Evolutionary conservation across 2,113 vertebrate genomes (phyloP), one percentile per base, ranked within the genome.

Genomic region (Alaudala cheleensis): DNA sequence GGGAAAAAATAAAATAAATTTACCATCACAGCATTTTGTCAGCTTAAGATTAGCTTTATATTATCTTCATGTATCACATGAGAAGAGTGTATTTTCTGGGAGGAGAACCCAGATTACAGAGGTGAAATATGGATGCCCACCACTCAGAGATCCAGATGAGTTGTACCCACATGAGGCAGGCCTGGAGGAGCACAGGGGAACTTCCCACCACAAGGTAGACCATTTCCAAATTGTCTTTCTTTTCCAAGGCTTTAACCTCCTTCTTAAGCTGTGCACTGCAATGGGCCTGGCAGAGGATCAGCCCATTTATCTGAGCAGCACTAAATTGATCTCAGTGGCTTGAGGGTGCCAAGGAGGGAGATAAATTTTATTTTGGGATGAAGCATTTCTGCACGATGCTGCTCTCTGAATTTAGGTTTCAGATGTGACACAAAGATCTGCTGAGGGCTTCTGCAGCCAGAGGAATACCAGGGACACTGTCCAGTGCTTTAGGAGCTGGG

Each of bases 101-200:
- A 95, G 42, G 11, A 60, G 83, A 47, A 4, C 24, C 33, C 39
- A 33, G 11, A 78, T 77, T 51, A 70, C 19, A n/a, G 51, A 88
- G 37, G 14, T 61, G 47, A 86, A 81, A 86, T 54, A 67, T 0
- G 0, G 25, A 31, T 81, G 15, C 25, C 51, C 23, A 77, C 15
- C 21, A 65, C 23, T 49, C 60, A 70, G 31, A 81, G 31, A 88
- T 33, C 44, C 22, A 67, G 29, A 29, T 39, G n/a, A 80, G 49
- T 6, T 42, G 28, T 4, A 70, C 15, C 33, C 25, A 14, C 0
- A 0, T 25, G 25, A 86, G 34, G 24, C n/a, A 85, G n/a, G 62
- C 29, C 40, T 86, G 67, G 45, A 80, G 49, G 15, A 72, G 31
- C 37, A 73, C 28, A 50, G 28, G 11, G 12, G 10, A 88, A 57